Conservation (phyloP, 2,888 invertebrate species). For the Aphodius granarius region DNA sequence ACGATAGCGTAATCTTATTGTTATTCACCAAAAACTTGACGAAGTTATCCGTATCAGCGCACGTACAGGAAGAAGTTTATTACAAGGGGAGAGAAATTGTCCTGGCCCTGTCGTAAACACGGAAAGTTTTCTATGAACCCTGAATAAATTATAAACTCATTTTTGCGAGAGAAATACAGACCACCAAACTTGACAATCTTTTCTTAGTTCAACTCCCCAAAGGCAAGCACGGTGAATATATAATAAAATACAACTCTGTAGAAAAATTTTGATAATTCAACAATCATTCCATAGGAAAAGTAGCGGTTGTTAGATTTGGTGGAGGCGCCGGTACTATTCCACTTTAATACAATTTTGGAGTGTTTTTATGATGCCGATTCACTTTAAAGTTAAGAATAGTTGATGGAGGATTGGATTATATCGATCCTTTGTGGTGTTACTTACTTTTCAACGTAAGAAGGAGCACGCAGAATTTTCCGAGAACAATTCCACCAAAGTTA, state of each 20-base stretch:
- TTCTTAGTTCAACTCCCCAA: background rate
- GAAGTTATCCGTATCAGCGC: background rate
- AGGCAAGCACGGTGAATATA: too few relatives aligned
- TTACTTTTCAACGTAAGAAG: background rate
- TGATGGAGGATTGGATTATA: too few relatives aligned
- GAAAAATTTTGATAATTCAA: too few relatives aligned
- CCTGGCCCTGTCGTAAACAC: background rate
- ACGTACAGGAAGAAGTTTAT: background rate
- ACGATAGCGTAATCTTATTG: background rate
- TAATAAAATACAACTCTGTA: too few relatives aligned
- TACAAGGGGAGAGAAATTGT: background rate
- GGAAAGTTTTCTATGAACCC: background rate
- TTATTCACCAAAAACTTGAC: background rate
- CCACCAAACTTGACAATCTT: background rate
- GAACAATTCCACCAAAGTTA: background rate
- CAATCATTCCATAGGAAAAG: too few relatives aligned
- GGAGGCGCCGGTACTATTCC: too few relatives aligned
- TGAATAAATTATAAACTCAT: background rate
- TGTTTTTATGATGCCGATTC: too few relatives aligned
- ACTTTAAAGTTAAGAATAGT: too few relatives aligned
- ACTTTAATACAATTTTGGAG: too few relatives aligned
- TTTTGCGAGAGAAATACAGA: background rate
- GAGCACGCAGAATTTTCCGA: background rate
- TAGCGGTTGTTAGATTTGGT: too few relatives aligned
- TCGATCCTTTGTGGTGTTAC: background rate